Evolutionary conservation across 2,797 vertebrate genomes (phyloP), one percentile per base, ranked within the genome.

Genomic region (Columba guinea): DNA sequence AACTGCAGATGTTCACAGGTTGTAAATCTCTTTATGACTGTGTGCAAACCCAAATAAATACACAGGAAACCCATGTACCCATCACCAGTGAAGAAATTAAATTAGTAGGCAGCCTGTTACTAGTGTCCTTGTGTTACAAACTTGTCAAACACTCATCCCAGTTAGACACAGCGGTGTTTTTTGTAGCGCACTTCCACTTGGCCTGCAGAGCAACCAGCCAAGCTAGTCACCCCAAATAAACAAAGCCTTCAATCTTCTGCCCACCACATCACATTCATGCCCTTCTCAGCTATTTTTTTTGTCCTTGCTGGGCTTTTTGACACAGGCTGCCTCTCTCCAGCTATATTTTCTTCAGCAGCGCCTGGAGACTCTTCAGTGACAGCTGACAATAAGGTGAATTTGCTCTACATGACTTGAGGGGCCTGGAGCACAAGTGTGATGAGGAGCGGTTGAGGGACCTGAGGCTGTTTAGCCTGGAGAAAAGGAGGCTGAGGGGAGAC

Each of bases 331-430:
- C 39, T 89, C 81, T 52, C 74, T 82, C 28, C 22, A 52, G 74
- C 74, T 87, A 23, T 2, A 0, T 67, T 94, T 95, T 89, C 44
- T 84, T 84, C 64, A 77, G 2, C 39, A 41, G 67, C 30, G 70
- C 86, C 92, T 80, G 34, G 23, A 56, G 88, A 87, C 39, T 87
- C 55, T 92, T 24, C 88, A 0, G 0, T 67, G 86, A 89, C 86
- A 90, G 8, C 67, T 67, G 90, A 76, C 86, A 83, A 73, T 84
- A 78, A 82, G 92, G 77, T 90, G 74, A 89, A 90, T 90, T 95
- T 95, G 26, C 68, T 90, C 35, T 67, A 60, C n/a, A 24, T 1
- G 1, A 49, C 23, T 67, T 74, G 44, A 46, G 44, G 44, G 44
- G 44, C 18, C 44, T 46, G 19, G 44, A 46, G 44, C 44, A 46